Conservation (phyloP, 2,797 vertebrate genomes). For the Muscicapa comitata region DNA sequence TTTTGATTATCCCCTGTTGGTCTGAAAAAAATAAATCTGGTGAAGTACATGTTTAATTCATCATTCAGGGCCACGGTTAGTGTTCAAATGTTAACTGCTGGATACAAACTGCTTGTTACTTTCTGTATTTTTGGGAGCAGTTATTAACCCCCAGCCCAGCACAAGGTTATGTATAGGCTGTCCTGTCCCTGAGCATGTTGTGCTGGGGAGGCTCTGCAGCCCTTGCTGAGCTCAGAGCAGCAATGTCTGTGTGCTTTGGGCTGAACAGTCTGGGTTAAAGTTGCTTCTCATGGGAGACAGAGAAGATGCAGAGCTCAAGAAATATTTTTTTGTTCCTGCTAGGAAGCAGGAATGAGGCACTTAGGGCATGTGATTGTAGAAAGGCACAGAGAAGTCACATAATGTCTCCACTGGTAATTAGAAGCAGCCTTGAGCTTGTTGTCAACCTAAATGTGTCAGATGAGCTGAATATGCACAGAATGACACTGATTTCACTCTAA, state of each 20-base stretch:
- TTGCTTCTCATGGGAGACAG: background rate
- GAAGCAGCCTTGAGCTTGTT: slow-evolving; percentile 44
- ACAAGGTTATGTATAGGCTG: background rate
- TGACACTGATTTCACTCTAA: background rate
- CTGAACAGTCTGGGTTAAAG: background rate
- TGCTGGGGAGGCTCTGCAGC: background rate
- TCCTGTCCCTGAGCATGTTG: background rate
- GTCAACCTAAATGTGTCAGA: slow-evolving; percentile 46
- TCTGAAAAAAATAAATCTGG: background rate
- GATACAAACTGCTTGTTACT: background rate
- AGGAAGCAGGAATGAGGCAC: background rate
- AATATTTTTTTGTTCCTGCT: background rate
- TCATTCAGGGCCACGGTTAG: background rate
- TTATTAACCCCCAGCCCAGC: background rate
- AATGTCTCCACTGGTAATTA: background rate
- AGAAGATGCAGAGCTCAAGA: background rate
- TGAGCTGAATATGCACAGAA: background rate
- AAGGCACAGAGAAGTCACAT: background rate
- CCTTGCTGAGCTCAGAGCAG: background rate
- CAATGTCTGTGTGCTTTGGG: rapidly evolving
- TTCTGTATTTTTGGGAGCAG: background rate
- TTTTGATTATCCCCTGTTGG: slow-evolving; percentile 18
- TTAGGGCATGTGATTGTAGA: background rate
- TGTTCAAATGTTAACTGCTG: background rate
- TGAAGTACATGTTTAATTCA: slow-evolving; percentile 6